Evolutionary conservation across 2,113 vertebrate genomes (phyloP).

Genomic region (Anthoscopus minutus): DNA sequence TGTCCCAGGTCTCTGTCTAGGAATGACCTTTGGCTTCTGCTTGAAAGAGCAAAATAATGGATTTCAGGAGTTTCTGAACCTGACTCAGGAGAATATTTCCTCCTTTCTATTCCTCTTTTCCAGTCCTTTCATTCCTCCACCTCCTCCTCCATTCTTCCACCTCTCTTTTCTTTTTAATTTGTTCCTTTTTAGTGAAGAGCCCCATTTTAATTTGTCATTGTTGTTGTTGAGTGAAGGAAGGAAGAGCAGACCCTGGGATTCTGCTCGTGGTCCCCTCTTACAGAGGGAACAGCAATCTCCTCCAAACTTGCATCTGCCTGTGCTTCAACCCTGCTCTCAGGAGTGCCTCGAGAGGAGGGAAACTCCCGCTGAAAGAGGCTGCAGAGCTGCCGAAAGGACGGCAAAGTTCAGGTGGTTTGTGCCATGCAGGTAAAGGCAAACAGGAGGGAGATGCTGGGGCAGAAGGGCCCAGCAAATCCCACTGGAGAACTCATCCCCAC

Average conservation of each 20-base stretch:
- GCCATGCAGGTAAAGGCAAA: background rate
- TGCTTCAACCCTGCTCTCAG: background rate
- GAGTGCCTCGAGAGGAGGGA: background rate
- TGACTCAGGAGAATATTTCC: background rate
- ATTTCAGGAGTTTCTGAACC: background rate
- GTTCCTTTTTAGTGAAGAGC: background rate
- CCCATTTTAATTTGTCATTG: background rate
- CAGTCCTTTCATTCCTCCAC: background rate
- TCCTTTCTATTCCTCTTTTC: background rate
- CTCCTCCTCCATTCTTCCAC: background rate
- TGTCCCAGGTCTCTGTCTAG: constrained; percentile 30
- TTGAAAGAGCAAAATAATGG: background rate
- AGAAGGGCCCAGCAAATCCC: background rate
- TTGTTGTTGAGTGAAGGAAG: background rate
- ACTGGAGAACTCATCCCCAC: background rate
- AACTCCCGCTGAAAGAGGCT: background rate
- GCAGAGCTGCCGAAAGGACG: background rate
- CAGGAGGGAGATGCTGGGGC: background rate
- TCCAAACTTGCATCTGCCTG: background rate
- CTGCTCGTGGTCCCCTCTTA: background rate
- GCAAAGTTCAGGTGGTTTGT: background rate
- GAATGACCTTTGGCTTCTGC: constrained; percentile 12
- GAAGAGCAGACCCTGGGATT: background rate
- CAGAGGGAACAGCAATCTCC: background rate
- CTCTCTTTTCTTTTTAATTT: background rate